These are phyloP conservation scores for Drosophila diplacantha DNA, from an alignment of 2,888 invertebrate genomes.

Conservation along the genomic window DNA sequence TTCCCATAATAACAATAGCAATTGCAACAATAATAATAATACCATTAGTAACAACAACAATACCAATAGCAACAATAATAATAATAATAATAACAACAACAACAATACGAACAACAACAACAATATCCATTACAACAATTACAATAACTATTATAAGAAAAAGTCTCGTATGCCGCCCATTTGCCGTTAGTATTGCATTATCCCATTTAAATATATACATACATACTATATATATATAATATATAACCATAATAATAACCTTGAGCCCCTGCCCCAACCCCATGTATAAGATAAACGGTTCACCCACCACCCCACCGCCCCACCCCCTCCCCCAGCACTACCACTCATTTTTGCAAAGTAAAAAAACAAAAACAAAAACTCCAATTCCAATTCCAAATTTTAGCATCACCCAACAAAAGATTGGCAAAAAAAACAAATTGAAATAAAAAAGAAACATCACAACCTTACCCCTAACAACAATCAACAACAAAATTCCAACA, in stretches of 20 bases:
- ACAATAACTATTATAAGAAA: slow-evolving; percentile 77
- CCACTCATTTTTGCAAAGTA: slow-evolving; percentile 9
- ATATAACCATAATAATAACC: slow-evolving; percentile 5
- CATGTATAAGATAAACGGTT: background rate
- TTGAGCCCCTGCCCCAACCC: slow-evolving; percentile 5
- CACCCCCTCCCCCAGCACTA: background rate
- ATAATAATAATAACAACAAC: slow-evolving; percentile 41
- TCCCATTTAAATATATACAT: slow-evolving; percentile 11
- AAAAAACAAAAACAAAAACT: slow-evolving; percentile 6
- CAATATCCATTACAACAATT: slow-evolving; percentile 76
- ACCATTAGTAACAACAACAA: slow-evolving; percentile 63
- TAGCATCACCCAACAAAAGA: slow-evolving; percentile 12
- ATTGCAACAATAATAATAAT: slow-evolving; percentile 46
- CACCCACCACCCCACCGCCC: background rate
- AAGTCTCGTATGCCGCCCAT: slow-evolving; percentile 77
- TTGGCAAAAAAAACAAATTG: slow-evolving; percentile 16
- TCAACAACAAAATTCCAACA: slow-evolving; percentile 6
- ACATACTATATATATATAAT: slow-evolving; percentile 23
- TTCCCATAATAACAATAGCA: slow-evolving; percentile 68
- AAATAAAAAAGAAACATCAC: background rate
- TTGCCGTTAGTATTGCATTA: slow-evolving; percentile 77
- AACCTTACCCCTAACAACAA: slow-evolving; percentile 5
- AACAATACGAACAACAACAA: slow-evolving; percentile 71
- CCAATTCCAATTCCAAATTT: slow-evolving; percentile 15
- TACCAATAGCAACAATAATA: slow-evolving; percentile 43